Conservation (phyloP, 2,888 invertebrate species). For the Priocnemis perturbator region DNA sequence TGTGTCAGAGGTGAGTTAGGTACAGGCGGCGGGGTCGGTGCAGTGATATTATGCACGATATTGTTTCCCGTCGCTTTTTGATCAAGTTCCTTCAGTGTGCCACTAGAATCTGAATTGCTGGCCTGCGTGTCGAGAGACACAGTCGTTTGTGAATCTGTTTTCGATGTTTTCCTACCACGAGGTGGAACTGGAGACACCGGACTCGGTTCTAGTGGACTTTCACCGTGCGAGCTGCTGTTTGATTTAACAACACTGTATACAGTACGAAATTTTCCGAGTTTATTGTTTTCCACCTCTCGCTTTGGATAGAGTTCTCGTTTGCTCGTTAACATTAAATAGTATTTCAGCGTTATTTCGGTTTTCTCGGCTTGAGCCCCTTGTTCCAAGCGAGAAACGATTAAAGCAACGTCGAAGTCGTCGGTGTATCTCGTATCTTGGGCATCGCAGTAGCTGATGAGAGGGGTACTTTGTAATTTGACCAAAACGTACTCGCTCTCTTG, state of each 20-base stretch:
- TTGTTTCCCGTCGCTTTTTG: conserved; percentile 34
- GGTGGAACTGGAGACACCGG: conserved; percentile 49
- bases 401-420: conserved; percentile 82
- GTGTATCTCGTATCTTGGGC: conserved; percentile 79
- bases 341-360: conserved; percentile 70
- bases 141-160: conserved; percentile 10
- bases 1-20: conserved; percentile 68
- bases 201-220: conserved; percentile 62
- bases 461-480: conserved; percentile 79
- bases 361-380: conserved; percentile 64
- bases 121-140: conserved; percentile 26
- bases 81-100: conserved; percentile 33
- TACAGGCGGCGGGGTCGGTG: conserved; percentile 72
- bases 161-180: conserved; percentile 28
- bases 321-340: conserved; percentile 70
- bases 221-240: conserved; percentile 58
- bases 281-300: conserved; percentile 78
- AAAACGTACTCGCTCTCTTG: conserved; percentile 80
- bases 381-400: conserved; percentile 80
- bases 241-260: conserved; percentile 76
- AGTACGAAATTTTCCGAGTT: conserved; percentile 80
- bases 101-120: conserved; percentile 26
- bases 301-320: conserved; percentile 80
- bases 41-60: conserved; percentile 48
- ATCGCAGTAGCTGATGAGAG: conserved; percentile 79